Conservation (phyloP, 2,888 invertebrate species). For the Acrocyrtus sp. region DNA sequence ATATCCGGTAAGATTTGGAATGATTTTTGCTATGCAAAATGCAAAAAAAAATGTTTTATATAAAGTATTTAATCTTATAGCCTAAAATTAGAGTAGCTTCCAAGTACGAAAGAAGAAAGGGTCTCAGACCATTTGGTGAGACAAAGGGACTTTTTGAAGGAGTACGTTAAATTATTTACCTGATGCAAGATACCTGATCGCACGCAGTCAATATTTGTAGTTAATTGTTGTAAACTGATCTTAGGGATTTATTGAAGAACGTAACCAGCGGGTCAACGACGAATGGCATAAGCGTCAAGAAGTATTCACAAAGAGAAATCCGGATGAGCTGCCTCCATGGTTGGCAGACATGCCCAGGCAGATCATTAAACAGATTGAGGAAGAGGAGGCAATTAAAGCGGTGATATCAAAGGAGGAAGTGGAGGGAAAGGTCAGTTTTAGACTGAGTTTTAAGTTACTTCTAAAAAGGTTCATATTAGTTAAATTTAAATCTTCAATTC, state of each 20-base stretch:
- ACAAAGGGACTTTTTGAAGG: conserved; percentile 47
- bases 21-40: not conserved
- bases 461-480: no score
- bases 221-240: no score
- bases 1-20: conserved; percentile 35
- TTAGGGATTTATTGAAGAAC: conserved; percentile 41
- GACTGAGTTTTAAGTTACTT: not conserved
- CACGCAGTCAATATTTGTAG: no score
- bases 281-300: conserved; percentile 44
- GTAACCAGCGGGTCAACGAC: conserved; percentile 14
- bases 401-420: conserved; percentile 30
- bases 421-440: conserved; percentile 31
- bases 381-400: conserved; percentile 33
- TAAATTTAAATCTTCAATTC: not conserved
- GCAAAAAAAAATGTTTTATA: not conserved
- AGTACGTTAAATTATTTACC: conserved; percentile 18
- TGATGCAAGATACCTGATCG: no score
- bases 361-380: conserved; percentile 37
- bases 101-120: conserved; percentile 40
- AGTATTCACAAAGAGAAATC: conserved; percentile 38
- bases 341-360: conserved; percentile 49
- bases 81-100: conserved; percentile 47
- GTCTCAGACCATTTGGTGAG: conserved; percentile 45
- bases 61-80: conserved; percentile 18
- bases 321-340: conserved; percentile 45